Evolutionary conservation across 2,113 vertebrate genomes (phyloP).

Genomic region (Urocitellus parryii): DNA sequence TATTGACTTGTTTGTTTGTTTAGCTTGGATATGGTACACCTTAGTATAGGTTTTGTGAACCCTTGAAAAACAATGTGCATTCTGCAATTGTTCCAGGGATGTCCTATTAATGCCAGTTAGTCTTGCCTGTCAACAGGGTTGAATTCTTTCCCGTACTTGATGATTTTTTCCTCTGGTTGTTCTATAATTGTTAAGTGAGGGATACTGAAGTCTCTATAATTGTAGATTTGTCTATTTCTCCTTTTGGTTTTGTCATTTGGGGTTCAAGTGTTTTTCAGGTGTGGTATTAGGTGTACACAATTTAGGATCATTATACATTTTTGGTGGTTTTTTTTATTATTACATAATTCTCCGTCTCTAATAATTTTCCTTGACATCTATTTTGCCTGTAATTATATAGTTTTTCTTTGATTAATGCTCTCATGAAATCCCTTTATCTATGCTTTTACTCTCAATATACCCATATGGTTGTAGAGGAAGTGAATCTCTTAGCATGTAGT

Average conservation of each 20-base stretch:
- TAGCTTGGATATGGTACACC: background rate
- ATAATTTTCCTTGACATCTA: too few relatives aligned
- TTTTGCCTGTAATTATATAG: too few relatives aligned
- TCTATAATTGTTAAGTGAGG: background rate
- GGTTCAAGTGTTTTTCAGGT: background rate
- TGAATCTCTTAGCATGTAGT: too few relatives aligned
- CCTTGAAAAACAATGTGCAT: background rate
- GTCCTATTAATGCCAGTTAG: background rate
- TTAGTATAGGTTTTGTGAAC: background rate
- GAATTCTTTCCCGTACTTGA: background rate
- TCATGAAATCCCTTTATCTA: too few relatives aligned
- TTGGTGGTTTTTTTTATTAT: background rate
- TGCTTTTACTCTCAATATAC: too few relatives aligned
- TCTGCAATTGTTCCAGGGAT: background rate
- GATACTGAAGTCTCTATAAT: background rate
- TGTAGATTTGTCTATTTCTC: background rate
- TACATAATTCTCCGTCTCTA: background rate
- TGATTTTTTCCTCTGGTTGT: background rate
- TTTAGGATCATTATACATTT: background rate
- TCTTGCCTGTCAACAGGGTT: background rate
- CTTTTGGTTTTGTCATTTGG: background rate
- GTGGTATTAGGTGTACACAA: background rate
- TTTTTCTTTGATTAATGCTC: too few relatives aligned
- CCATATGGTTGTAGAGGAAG: too few relatives aligned
- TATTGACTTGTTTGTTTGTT: too few relatives aligned